Base-by-base conservation (phyloP, 2,797 vertebrate species). In the Bradypus variegatus region DNA sequence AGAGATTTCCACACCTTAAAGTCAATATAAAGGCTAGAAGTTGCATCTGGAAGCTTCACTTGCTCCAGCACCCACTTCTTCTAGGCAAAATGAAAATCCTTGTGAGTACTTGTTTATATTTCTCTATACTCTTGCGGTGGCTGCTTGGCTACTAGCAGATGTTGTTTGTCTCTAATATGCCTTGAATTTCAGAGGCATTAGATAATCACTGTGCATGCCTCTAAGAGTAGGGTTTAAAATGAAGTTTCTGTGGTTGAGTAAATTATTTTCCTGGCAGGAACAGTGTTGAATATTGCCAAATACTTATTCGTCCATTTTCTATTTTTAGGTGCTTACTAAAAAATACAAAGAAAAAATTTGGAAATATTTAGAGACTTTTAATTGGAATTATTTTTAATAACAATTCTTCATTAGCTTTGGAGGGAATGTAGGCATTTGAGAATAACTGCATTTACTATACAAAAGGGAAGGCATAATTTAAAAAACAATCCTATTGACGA, bases 21-120 rank as follows among this genome's bases (percentile, higher is more conserved):
- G 73, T 89, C 86, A 80, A 81, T 97, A 98, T 97, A 98, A 98
- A 97, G 94, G 93, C 93, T 91, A 80, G 94, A 95, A 25, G 67
- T 77, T 62, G 38, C 45, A 21, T 72, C 5, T 77, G 45, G 83
- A 65, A 83, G 16, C 60, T 94, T 60, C 38, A 76, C 41, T 96
- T 95, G 80, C 94, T 92, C 79, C 91, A 88, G 84, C 64, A 70
- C 92, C 93, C 90, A 75, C 92, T 93, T 77, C 92, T 48, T 94
- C 86, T 64, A 94, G 90, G 92, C 79, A 97, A 96, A 96, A 98
- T 98, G 97, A 96, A 94, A 81, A 33, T 36, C 58, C 67, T 96
- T 45, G 97, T 98, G 91, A 98, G 97, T 98, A 97, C 95, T 79
- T 97, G 77, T 92, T 84, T 73, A 14, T 25, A 33, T 9, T 91